Conservation (phyloP, 2,797 vertebrate genomes). For the Sebastes steindachneri region DNA sequence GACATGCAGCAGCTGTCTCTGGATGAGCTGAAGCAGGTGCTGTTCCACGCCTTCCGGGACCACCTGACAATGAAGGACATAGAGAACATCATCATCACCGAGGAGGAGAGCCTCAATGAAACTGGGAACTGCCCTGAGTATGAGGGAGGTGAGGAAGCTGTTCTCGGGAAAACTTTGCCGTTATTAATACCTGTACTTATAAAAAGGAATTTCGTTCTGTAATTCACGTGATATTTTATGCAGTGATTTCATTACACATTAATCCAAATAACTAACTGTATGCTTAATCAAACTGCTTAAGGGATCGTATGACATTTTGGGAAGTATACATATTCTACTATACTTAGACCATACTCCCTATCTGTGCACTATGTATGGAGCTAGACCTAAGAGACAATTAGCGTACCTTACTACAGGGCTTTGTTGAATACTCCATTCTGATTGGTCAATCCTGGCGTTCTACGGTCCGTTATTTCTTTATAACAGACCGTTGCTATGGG, state of each 20-base stretch:
- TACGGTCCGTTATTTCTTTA: no score
- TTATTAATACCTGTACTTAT: neutral
- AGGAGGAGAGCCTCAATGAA: slow-evolving; percentile 98
- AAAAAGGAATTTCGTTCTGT: neutral
- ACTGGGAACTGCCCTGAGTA: slow-evolving; percentile 98
- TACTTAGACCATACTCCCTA: neutral
- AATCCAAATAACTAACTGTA: neutral
- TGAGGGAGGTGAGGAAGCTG: slow-evolving; percentile 87
- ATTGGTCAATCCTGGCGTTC: no score
- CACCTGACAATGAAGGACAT: slow-evolving; percentile 99
- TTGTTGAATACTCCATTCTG: no score
- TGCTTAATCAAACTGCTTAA: neutral
- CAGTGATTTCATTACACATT: neutral
- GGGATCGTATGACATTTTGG: neutral
- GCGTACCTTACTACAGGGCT: neutral
- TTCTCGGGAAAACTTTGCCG: neutral
- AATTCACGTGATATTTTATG: neutral
- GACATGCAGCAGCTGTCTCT: slow-evolving; percentile 99
- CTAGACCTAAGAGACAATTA: neutral
- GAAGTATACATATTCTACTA: no score
- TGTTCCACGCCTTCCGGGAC: slow-evolving; percentile 97
- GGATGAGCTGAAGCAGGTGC: slow-evolving; percentile 98
- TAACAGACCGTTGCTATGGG: no score
- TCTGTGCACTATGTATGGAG: neutral
- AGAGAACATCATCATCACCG: slow-evolving; percentile 98